Conservation (phyloP, 2,113 vertebrate genomes). For the Thamnaconus septentrionalis region DNA sequence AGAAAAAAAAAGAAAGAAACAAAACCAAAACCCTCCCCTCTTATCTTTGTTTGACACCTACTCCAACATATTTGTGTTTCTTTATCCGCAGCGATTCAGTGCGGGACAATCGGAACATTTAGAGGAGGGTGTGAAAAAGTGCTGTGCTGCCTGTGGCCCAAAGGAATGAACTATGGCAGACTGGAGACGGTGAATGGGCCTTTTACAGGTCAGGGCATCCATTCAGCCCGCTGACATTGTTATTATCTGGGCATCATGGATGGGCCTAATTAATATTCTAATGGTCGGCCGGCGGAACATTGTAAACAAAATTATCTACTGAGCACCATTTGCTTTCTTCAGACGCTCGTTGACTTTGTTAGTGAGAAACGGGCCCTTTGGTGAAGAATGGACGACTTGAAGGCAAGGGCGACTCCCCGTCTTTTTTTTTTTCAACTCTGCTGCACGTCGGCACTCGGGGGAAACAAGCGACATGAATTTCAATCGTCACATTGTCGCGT, state of each 20-base stretch:
- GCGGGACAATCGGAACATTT: constrained; percentile 87
- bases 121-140: constrained; percentile 88
- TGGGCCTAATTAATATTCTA: constrained; percentile 98
- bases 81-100: constrained; percentile 79
- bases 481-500: too few species aligned
- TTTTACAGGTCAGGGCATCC: constrained; percentile 97
- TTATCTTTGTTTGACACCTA: constrained; percentile 56
- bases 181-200: constrained; percentile 91
- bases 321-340: constrained; percentile 55
- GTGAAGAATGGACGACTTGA: constrained; percentile 2
- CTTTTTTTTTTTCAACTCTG: constrained; percentile 9
- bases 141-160: constrained; percentile 85
- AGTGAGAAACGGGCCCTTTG: constrained; percentile 38
- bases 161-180: constrained; percentile 88
- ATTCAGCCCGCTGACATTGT: constrained; percentile 92
- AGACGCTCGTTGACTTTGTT: constrained; percentile 45
- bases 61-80: constrained; percentile 79
- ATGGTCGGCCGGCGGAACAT: constrained; percentile 89
- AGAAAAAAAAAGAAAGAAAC: too few species aligned
- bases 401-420: constrained; percentile 17
- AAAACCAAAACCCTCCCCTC: constrained; percentile 20
- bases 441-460: constrained; percentile 1
- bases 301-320: constrained; percentile 87
- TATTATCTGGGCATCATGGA: constrained; percentile 93
- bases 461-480: too few species aligned